A percentile compares a stretch with the other conserved stretches of the same genome.
These are phyloP conservation scores for Urophycis tenuis DNA, from an alignment of 2,797 vertebrate species.

Conservation along the genomic window DNA sequence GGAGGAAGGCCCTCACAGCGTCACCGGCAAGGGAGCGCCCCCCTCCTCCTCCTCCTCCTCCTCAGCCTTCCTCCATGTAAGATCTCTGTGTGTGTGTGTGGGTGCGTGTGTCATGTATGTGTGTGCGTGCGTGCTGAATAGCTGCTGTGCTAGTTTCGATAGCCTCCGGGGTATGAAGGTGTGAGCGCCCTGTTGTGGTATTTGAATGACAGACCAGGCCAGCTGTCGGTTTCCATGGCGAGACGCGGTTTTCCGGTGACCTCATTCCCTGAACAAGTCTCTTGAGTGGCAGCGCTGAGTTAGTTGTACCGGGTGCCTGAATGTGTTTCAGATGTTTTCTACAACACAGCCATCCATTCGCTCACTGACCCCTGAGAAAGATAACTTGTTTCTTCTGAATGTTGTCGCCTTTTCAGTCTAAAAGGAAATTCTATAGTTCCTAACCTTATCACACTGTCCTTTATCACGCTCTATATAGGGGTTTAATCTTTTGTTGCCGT, in stretches of 20 bases:
- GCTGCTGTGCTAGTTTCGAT: background rate
- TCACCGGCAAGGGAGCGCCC: conserved; percentile 44
- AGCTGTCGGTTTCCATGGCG: background rate
- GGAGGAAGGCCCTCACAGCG: conserved; percentile 61
- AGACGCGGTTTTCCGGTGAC: background rate
- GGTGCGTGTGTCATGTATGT: background rate
- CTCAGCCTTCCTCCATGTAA: conserved; percentile 84
- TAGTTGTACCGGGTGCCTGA: background rate
- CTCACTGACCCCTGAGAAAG: too few relatives aligned
- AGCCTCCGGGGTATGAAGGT: background rate
- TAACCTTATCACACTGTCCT: background rate
- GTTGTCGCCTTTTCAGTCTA: too few relatives aligned
- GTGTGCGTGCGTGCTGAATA: background rate
- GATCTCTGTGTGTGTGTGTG: conserved; percentile 8
- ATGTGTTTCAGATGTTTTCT: background rate
- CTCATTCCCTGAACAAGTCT: background rate
- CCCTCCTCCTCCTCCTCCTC: conserved; percentile 77
- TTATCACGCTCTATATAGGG: background rate
- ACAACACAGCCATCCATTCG: too few relatives aligned
- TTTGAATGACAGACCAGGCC: background rate
- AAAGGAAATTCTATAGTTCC: too few relatives aligned
- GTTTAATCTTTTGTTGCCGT: too few relatives aligned
- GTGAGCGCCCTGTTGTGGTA: background rate
- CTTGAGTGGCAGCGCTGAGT: background rate
- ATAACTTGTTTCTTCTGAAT: too few relatives aligned